Base-by-base conservation (phyloP, 2,888 invertebrate genomes). In the Spilarctia lutea region DNA sequence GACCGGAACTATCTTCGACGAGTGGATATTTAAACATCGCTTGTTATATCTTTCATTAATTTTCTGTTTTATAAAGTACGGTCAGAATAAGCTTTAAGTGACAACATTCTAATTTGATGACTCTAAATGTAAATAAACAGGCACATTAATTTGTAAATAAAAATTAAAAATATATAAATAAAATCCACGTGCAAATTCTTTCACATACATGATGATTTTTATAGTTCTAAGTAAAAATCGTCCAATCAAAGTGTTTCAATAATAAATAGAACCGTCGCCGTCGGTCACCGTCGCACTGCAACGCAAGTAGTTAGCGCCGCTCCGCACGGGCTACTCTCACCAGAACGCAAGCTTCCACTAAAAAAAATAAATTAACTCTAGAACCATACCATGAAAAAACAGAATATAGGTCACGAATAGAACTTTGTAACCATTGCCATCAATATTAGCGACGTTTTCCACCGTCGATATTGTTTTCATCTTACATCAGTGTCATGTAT, bases 301-400 rank as follows among this genome's bases (percentile, higher is more conserved):
- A 86, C 81, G 89, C 87, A 81, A 87, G 91, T 92, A 93, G 92
- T 88, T 92, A 92, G 90, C 73, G 84, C 85, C 81, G 85, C 89
- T 88, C 88, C 86, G 90, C 93, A 89, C 89, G 83, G 89, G 89
- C 89, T 88, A 83, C 85, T 89, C 92, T 94, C 88, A 94, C 93
- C 89, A 89, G 82, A 91, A 88, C 90, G 93, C 93, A 89, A 89
- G 94, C 94, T 94, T 93, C 79, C 88, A 93, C 93, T 93, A 92
- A 90, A 94, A 94, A 92, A 93, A 93, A 93, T 91, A 84, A 92
- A 92, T 94, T 94, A 94, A 94, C 94, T 91, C 87, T 90, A 88
- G 87, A 89, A 83, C 82, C 91, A 90, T 90, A 77, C 76, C 89
- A 89, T 87, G 79, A 83, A 81, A 75, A 74, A 72, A 56, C 74